Percentiles rank a stretch among this genome's conserved stretches.
These are phyloP conservation scores for Drosophila watanabei DNA, from an alignment of 1,140 invertebrate species.

Conservation along the genomic window DNA sequence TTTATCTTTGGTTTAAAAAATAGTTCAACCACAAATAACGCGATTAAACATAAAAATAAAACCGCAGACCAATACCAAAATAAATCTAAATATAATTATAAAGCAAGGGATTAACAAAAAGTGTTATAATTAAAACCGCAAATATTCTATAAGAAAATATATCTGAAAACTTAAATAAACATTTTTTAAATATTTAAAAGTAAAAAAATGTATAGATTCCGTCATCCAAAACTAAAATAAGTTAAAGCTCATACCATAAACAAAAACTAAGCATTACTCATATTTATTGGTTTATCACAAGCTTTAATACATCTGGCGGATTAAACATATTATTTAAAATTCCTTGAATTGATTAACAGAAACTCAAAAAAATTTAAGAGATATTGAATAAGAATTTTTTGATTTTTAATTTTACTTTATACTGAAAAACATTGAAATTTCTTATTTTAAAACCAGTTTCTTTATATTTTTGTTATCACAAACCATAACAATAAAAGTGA, in stretches of 20 bases:
- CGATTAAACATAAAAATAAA: neutral
- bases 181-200: too few species aligned
- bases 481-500: neutral
- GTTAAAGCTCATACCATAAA: neutral
- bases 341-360: neutral
- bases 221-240: neutral
- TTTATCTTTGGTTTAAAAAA: neutral
- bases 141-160: neutral
- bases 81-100: neutral
- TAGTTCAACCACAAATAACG: neutral
- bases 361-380: neutral
- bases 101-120: neutral
- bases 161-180: too few species aligned
- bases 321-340: neutral
- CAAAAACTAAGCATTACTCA: neutral
- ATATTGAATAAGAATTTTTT: neutral
- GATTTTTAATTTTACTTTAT: neutral
- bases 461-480: neutral
- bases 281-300: neutral
- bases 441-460: too few species aligned
- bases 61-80: constrained; percentile 1
- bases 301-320: neutral
- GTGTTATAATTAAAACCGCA: neutral
- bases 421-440: too few species aligned
- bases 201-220: neutral